phyloP scores from a whole-genome alignment of 2,888 invertebrate species.

The Callyntrura guangdongensis region DNA sequence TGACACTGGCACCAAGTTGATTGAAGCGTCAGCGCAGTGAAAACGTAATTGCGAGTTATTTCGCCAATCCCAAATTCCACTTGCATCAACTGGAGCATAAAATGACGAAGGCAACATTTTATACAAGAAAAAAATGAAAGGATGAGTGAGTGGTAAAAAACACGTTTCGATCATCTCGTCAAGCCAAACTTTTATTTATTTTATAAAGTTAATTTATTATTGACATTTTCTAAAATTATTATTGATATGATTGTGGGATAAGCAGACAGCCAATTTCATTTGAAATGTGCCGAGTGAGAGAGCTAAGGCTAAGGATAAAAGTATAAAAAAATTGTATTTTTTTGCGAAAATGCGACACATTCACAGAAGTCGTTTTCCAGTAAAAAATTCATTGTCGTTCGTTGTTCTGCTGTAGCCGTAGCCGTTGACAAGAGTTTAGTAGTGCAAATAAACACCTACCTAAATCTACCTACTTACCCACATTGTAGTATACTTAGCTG shows the following conservation, averaged over 20 bases:
- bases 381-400: background rate
- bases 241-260: background rate
- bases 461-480: background rate
- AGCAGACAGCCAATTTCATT: background rate
- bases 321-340: background rate
- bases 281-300: no score
- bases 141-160: background rate
- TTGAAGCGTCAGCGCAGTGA: background rate
- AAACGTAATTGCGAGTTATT: background rate
- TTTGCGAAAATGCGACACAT: conserved; percentile 22
- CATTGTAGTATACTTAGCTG: no score
- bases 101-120: conserved; percentile 59
- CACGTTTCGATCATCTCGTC: background rate
- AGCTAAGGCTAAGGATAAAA: background rate
- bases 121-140: conserved; percentile 14
- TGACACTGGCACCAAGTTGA: background rate
- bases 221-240: background rate
- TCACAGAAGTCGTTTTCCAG: background rate
- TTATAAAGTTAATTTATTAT: background rate
- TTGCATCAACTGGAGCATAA: conserved; percentile 51
- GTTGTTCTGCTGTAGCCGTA: background rate
- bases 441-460: background rate
- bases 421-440: background rate
- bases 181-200: background rate
- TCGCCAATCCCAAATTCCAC: background rate